Percentiles rank a stretch among this genome's conserved stretches.
phyloP scores from a whole-genome alignment of 2,888 invertebrate genomes.

The Lysandra coridon region DNA sequence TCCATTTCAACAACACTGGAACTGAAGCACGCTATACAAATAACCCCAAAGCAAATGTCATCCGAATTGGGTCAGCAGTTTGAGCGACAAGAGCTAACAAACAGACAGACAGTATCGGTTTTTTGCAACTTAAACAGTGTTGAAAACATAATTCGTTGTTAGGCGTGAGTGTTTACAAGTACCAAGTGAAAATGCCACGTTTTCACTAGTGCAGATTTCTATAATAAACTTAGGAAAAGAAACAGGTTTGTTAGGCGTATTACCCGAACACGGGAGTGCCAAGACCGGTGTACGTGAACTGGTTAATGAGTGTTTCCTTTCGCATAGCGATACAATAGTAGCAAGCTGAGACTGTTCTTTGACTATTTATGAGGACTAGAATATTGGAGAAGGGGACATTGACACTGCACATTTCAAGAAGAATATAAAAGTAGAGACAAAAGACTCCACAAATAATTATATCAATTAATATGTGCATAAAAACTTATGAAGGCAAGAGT shows the following conservation, averaged over 20 bases:
- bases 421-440: not conserved
- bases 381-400: not conserved
- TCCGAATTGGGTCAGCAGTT: too few species aligned
- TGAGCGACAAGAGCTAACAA: too few species aligned
- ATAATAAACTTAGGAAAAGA: slow-evolving; percentile 44
- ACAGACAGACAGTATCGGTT: too few species aligned
- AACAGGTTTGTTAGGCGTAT: slow-evolving; percentile 49
- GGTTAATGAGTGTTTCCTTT: slow-evolving; percentile 26
- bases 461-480: too few species aligned
- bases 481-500: too few species aligned
- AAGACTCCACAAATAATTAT: too few species aligned
- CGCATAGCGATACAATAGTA: not conserved
- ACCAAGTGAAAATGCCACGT: slow-evolving; percentile 39
- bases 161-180: not conserved
- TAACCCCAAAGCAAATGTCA: too few species aligned
- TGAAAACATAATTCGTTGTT: not conserved
- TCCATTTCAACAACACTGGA: too few species aligned
- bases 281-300: slow-evolving; percentile 30
- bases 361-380: not conserved
- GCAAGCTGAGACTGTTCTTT: not conserved
- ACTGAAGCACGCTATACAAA: too few species aligned
- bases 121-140: not conserved
- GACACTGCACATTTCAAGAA: not conserved
- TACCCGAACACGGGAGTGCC: slow-evolving; percentile 28
- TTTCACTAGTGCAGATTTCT: slow-evolving; percentile 51